Base-by-base conservation (phyloP, 1,140 invertebrate species). In the Zelostemma sp. region DNA sequence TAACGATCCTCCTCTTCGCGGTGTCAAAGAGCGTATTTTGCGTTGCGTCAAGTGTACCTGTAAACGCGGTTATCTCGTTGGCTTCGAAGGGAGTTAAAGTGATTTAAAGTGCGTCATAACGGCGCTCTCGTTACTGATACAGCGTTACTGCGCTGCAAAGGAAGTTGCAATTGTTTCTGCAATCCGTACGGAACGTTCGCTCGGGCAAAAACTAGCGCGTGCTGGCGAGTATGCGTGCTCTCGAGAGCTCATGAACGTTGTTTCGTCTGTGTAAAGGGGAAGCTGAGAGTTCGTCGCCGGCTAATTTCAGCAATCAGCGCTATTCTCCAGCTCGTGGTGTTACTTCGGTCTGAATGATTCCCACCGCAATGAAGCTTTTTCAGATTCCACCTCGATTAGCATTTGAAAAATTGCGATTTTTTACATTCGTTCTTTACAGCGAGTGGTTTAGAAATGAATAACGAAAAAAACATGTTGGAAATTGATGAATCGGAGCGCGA, bases 271-370 rank as follows among this genome's bases (percentile, higher is more conserved):
- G 18, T 11, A 14, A 11, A 16, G 14, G 40, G 50, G 19, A 53
- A 35, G 18, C 35, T 12, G 18, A 55, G 25, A 12, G 35, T 40
- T 43, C 19, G 17, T 45, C 28, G 40, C 64, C 53, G 68, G 61
- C 72, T 78, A 78, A 78, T 79, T 79, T 74, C 62, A 68, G 72
- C 72, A 79, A 79, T 79, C 76, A 77, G 63, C 67, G 45, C 73
- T 64, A 77, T 79, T 79, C 73, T 78, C 45, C 60, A 49, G 35
- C 61, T 66, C 72, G 49, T 19, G 58, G 15, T 62, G 51, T 65
- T 46, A 54, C 16, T 61, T 61, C 40, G 59, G 6, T 33, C 16
- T 35, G 25, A 35, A 50, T 35, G 48, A 49, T 31, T 49, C 25
- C 46, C 15, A n/a, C 25, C 46, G 19, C 46, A 5, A 12, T 31